phyloP scores from a whole-genome alignment of 2,113 vertebrate genomes.

The Tautogolabrus adspersus region DNA sequence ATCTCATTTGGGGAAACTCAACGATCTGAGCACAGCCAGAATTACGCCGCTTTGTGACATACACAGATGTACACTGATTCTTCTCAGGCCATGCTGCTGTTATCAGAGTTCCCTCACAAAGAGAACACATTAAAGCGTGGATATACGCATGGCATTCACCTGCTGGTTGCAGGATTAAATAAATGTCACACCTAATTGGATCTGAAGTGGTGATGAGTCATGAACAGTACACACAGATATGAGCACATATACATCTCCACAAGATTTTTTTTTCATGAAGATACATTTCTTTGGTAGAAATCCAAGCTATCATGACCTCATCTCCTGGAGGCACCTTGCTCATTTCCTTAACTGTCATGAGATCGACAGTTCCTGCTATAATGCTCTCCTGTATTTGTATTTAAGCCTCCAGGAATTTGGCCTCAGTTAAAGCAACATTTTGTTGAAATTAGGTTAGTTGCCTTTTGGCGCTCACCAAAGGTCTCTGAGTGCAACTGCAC shows the following conservation, averaged over 20 bases:
- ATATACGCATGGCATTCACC: not conserved
- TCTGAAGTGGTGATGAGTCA: slow-evolving; percentile 36
- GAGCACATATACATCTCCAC: not conserved
- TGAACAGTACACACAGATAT: slow-evolving; percentile 3
- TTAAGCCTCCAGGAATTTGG: not conserved
- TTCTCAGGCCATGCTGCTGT: slow-evolving; percentile 11
- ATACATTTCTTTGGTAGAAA: slow-evolving; percentile 15
- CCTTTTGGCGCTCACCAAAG: too few species aligned
- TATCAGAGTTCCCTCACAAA: slow-evolving; percentile 42
- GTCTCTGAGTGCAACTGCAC: too few species aligned
- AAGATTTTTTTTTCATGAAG: not conserved
- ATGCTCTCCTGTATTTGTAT: slow-evolving; percentile 34
- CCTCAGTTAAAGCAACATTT: not conserved
- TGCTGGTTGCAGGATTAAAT: slow-evolving; percentile 24
- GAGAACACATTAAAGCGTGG: not conserved
- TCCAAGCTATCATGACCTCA: slow-evolving; percentile 41
- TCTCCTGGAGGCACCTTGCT: slow-evolving; percentile 28
- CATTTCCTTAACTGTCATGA: slow-evolving; percentile 64
- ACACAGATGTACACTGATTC: not conserved
- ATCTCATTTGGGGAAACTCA: slow-evolving; percentile 29
- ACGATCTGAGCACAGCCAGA: slow-evolving; percentile 26
- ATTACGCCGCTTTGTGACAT: slow-evolving; percentile 31
- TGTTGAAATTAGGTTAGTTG: too few species aligned
- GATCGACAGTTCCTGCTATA: slow-evolving; percentile 1
- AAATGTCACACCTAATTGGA: slow-evolving; percentile 53